Base-by-base conservation (phyloP, 2,888 invertebrate species). In the Ochlodes sylvanus region DNA sequence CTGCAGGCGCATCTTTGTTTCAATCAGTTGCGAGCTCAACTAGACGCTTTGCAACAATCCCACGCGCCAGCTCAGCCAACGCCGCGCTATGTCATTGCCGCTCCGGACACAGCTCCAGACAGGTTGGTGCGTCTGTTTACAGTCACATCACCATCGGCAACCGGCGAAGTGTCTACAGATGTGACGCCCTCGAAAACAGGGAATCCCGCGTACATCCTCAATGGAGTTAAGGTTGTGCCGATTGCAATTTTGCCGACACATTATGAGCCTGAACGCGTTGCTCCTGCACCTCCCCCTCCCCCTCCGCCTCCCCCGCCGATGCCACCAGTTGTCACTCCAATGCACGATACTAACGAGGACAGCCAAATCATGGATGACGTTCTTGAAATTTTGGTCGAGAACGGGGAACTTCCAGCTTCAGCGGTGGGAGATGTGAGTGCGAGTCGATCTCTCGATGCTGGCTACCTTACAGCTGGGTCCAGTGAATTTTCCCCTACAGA, bases 341-440 rank as follows among this genome's bases (percentile, higher is more conserved):
- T 85, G 1, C 88, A 80, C 66, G 86, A 89, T 65, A 79, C 76
- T 44, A 79, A 81, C 74, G 87, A 94, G 77, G 79, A 91, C 81
- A 97, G 97, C 79, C 97, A 97, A 84, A 96, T 96, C 65, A 97
- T 98, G 79, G 98, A 98, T 81, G 98, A 99, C 86, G 98, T 99
- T 0, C 91, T 99, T 65, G 98, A 99, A 83, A 98, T 99, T 75
- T 94, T 99, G 14, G 98, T 98, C 55, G 97, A 98, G 81, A 98
- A 98, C 84, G 98, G 98, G 12, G 98, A 98, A 82, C 87, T 98
- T 68, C 98, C 98, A 0, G 96, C 98, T 9, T 98, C 98, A 77
- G 98, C 98, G 0, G 98, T 97, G 0, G 95, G 79, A 42, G 85
- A 96, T 76, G 95, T 73, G 84, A 94, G 71, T 94, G 95, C 32